Evolutionary conservation across 2,113 vertebrate species (phyloP).

Genomic region (Aplodontia rufa): DNA sequence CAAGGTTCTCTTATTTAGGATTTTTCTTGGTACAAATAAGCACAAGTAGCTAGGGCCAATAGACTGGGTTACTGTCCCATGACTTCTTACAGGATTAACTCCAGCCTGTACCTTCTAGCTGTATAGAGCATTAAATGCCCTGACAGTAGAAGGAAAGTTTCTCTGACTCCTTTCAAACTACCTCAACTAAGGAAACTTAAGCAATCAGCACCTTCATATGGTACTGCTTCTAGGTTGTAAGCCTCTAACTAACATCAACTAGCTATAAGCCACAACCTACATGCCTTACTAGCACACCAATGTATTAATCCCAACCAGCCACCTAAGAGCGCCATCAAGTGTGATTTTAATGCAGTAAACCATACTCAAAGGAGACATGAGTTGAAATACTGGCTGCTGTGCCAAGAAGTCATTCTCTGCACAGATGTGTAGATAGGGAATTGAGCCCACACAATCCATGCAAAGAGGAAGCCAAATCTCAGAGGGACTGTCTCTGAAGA

Average conservation of each 20-base stretch:
- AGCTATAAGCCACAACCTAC: constrained; percentile 49
- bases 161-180: constrained; percentile 44
- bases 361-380: constrained; percentile 69
- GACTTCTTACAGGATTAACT: constrained; percentile 72
- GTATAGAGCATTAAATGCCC: background rate
- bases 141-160: background rate
- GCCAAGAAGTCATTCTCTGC: constrained; percentile 72
- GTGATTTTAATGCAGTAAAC: constrained; percentile 67
- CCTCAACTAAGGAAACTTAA: constrained; percentile 34
- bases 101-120: constrained; percentile 62
- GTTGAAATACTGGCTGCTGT: constrained; percentile 71
- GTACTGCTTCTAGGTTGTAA: constrained; percentile 13
- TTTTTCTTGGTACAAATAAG: constrained; percentile 81
- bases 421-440: constrained; percentile 72
- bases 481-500: constrained; percentile 79
- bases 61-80: constrained; percentile 72
- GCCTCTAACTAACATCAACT: constrained; percentile 55
- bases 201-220: constrained; percentile 31
- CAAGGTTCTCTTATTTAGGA: constrained; percentile 32
- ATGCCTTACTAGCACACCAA: constrained; percentile 54
- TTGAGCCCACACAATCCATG: constrained; percentile 58
- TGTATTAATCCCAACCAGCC: constrained; percentile 69
- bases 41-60: constrained; percentile 69
- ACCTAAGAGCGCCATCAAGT: constrained; percentile 65
- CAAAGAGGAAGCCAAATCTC: constrained; percentile 72